Base-by-base conservation (phyloP, 2,113 vertebrate species). In the Trematomus loennbergii region DNA sequence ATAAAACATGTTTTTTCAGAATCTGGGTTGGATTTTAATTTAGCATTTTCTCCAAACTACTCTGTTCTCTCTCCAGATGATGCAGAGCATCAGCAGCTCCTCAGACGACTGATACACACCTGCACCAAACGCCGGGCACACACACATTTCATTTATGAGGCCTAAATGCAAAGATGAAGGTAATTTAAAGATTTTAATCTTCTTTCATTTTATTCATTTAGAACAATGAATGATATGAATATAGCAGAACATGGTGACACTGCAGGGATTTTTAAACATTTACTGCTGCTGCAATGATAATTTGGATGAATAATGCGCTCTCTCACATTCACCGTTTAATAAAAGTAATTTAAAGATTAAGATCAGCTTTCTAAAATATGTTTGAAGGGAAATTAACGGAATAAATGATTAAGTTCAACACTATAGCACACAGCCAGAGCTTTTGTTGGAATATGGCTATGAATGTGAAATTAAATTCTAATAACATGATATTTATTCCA, bases 1-100 rank as follows among this genome's bases (percentile, higher is more conserved):
- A 88, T 82, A 75, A 83, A 87, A 5, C 10, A n/a, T 63, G 68
- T 85, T 78, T 74, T 66, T 62, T 63, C 74, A 82, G 18, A 65
- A 55, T 40, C 8, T 13, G 25, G 29, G 25, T 22, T 0, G 13
- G 16, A 58, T 20, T 63, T 73, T 55, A 6, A 12, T 57, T 68
- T 54, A 0, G 29, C 7, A 40, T 40, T 40, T 40, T 40, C 36
- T 40, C 8, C 7, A 36, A 36, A 54, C 6, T 15, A 25, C 9
- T 25, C 5, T 12, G 0, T 46, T 46, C 20, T 29, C 29, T 4
- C 29, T 29, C 29, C 29, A 29, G 29, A 29, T 29, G 29, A 4
- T 29, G 29, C 29, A 29, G 29, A 17, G 54, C 58, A 55, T 54
- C 55, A 13, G n/a, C 25, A 60, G 2, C 29, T 43, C 40, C 7